Evolutionary conservation across 2,797 vertebrate species (phyloP).

Genomic region (Sebastiscus albofasciatus): DNA sequence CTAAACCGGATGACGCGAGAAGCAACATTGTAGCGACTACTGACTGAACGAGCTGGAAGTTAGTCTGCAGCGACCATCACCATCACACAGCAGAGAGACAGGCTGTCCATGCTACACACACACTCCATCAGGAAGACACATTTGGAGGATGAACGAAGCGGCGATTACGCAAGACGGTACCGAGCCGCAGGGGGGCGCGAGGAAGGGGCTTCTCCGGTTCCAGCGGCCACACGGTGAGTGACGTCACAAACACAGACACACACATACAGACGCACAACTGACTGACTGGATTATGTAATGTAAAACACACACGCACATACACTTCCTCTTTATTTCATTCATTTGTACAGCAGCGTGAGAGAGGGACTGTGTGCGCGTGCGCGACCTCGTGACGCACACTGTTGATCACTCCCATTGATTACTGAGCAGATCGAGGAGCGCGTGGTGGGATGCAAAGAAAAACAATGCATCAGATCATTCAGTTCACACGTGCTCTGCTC

Average conservation of each 20-base stretch:
- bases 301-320: not conserved
- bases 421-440: not conserved
- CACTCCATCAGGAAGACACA: slow-evolving; percentile 5
- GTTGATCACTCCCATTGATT: slow-evolving; percentile 1
- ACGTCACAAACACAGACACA: not conserved
- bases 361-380: not conserved
- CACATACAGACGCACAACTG: not conserved
- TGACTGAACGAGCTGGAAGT: not conserved
- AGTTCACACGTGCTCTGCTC: not conserved
- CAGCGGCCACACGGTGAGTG: slow-evolving; percentile 74
- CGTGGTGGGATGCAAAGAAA: not conserved
- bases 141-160: slow-evolving; percentile 48
- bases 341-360: not conserved
- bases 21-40: not conserved
- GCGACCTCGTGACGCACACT: not conserved
- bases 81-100: not conserved
- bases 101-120: not conserved
- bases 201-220: slow-evolving; percentile 60
- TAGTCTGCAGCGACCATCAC: not conserved
- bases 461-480: not conserved
- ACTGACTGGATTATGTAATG: not conserved
- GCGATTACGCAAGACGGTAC: slow-evolving; percentile 35
- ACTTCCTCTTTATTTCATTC: not conserved
- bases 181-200: slow-evolving; percentile 14
- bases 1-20: not conserved